Conservation (phyloP, 2,797 vertebrate species). For the Buphagus erythrorhynchus region DNA sequence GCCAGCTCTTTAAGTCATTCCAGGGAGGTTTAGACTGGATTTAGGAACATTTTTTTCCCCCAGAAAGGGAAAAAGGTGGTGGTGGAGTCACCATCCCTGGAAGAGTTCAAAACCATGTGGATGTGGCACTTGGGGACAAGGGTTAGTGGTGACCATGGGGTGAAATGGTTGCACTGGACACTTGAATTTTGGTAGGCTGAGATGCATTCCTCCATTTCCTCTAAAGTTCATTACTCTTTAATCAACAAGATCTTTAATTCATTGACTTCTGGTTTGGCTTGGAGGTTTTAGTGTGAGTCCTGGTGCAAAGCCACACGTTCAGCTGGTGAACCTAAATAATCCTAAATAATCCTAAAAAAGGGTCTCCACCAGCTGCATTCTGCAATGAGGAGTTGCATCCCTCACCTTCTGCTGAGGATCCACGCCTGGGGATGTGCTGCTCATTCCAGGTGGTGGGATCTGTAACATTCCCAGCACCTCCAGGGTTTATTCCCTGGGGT, state of each 20-base stretch:
- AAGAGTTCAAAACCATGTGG: background rate
- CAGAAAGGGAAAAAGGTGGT: background rate
- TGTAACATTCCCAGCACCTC: background rate
- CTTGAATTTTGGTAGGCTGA: background rate
- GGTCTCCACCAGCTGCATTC: background rate
- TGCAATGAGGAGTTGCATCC: background rate
- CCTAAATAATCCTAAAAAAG: background rate
- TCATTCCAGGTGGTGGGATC: background rate
- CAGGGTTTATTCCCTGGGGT: background rate
- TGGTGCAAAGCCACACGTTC: background rate
- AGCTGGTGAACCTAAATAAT: background rate
- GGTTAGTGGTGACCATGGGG: background rate
- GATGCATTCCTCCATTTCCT: background rate
- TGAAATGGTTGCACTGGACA: background rate
- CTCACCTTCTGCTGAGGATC: background rate
- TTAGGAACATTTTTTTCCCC: background rate
- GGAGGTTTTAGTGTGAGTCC: background rate
- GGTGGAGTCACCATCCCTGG: background rate
- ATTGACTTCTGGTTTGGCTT: background rate
- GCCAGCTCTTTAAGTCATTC: background rate
- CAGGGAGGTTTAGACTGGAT: background rate
- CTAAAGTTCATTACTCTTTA: background rate
- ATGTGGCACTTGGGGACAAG: background rate
- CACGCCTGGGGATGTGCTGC: background rate
- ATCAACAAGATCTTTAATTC: background rate